Evolutionary conservation across 1,140 invertebrate genomes (phyloP).

Genomic region (Camponotus floridanus): DNA sequence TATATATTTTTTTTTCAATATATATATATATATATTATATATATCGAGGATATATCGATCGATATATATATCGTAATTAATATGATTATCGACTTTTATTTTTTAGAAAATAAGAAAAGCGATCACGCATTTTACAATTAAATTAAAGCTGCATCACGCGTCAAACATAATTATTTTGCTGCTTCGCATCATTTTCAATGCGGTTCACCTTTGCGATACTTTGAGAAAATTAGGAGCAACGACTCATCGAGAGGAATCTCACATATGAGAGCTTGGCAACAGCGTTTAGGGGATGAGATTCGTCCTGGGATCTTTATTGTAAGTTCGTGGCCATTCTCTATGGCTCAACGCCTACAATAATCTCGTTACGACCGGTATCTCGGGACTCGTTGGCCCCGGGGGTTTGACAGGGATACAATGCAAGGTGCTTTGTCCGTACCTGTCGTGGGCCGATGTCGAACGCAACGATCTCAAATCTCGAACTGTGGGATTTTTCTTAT

Average conservation of each 20-base stretch:
- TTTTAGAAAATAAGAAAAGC: background rate
- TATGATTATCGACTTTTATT: background rate
- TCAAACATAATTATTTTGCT: background rate
- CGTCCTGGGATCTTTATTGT: conserved; percentile 72
- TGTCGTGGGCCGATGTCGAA: conserved; percentile 67
- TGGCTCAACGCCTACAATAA: conserved; percentile 83
- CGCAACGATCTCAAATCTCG: conserved; percentile 62
- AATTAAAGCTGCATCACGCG: background rate
- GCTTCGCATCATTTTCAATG: background rate
- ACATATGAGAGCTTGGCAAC: conserved; percentile 70
- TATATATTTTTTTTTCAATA: too few relatives aligned
- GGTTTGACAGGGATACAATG: conserved; percentile 81
- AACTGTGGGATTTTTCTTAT: conserved; percentile 72
- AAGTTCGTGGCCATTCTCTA: conserved; percentile 71
- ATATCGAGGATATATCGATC: too few relatives aligned
- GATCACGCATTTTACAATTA: background rate
- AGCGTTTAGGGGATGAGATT: conserved; percentile 62
- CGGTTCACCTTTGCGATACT: conserved; percentile 67
- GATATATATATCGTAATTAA: background rate
- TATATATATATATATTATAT: too few relatives aligned
- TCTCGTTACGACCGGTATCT: conserved; percentile 83
- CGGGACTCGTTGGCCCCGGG: conserved; percentile 54
- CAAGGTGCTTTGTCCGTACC: conserved; percentile 81
- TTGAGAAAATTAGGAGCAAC: conserved; percentile 52
- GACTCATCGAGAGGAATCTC: conserved; percentile 43